A percentile compares a stretch with the other conserved stretches of the same genome.
Conservation (phyloP, 2,888 invertebrate species). For the Diplazon laetatorius region DNA sequence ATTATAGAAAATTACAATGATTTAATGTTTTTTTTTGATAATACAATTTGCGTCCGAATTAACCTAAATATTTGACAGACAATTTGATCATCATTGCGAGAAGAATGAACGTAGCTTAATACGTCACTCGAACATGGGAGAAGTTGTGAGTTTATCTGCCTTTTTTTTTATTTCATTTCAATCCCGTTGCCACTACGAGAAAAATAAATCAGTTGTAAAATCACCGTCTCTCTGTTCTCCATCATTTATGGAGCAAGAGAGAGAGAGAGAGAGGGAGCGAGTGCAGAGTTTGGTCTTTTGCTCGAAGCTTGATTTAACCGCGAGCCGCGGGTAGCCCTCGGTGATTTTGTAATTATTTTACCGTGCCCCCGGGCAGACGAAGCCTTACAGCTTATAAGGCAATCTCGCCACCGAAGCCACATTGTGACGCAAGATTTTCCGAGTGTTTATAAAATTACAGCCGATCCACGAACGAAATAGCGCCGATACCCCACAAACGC, state of each 20-base stretch:
- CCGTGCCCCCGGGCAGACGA: constrained; percentile 73
- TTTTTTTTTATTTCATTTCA: constrained; percentile 58
- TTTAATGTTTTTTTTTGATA: no score
- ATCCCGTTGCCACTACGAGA: constrained; percentile 37
- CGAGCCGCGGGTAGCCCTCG: constrained; percentile 59
- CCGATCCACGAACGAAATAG: constrained; percentile 75
- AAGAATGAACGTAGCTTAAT: background rate
- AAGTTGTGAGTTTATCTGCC: constrained; percentile 47
- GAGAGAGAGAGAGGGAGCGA: no score
- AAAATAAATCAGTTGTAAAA: background rate
- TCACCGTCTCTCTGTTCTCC: constrained; percentile 21
- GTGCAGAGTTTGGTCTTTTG: constrained; percentile 12
- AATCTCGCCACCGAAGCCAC: constrained; percentile 79
- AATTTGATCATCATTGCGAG: constrained; percentile 28
- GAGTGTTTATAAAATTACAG: constrained; percentile 82
- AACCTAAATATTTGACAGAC: constrained; percentile 55
- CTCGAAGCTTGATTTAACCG: constrained; percentile 56
- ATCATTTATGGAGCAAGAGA: constrained; percentile 15
- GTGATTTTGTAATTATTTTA: constrained; percentile 80
- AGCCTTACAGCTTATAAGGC: constrained; percentile 76
- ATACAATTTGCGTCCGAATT: background rate
- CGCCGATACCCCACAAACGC: constrained; percentile 69
- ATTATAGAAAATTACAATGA: no score
- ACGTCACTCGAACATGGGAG: constrained; percentile 3
- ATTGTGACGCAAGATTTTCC: constrained; percentile 80